phyloP scores from a whole-genome alignment of 2,888 invertebrate genomes.

The Eilema caniola region DNA sequence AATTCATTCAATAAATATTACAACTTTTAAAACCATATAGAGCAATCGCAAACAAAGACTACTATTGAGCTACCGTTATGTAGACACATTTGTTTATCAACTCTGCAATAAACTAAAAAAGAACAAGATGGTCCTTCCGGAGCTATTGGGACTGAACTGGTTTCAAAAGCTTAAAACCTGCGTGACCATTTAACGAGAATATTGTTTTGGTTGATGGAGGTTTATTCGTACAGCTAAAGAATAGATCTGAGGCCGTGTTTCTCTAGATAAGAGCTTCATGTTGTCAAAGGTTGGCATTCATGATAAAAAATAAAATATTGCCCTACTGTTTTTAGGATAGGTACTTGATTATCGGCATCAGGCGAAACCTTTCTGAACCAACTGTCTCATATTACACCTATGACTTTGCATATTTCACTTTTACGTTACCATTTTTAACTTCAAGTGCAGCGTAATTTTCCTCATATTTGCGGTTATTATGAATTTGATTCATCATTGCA shows the following conservation, averaged over 20 bases:
- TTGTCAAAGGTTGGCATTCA: neutral
- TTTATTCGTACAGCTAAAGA: no score
- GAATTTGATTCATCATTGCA: constrained; percentile 44
- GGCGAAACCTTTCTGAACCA: neutral
- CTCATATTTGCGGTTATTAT: constrained; percentile 37
- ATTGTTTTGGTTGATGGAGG: no score
- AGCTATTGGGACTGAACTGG: neutral
- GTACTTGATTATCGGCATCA: neutral
- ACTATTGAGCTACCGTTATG: neutral
- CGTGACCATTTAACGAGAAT: neutral
- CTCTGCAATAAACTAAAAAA: neutral
- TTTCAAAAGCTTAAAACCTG: neutral
- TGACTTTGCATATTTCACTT: constrained; percentile 14
- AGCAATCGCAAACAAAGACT: neutral
- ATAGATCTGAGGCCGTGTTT: no score
- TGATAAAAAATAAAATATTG: neutral
- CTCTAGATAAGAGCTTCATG: no score
- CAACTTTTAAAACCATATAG: neutral
- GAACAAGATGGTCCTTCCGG: neutral
- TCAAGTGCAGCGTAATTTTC: constrained; percentile 25
- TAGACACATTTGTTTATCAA: neutral
- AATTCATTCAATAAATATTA: constrained; percentile 5
- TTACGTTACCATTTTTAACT: constrained; percentile 20
- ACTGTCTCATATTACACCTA: neutral
- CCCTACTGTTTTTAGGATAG: neutral